Evolutionary conservation across 2,113 vertebrate genomes (phyloP).

Genomic region (Spizaetus ornatus): DNA sequence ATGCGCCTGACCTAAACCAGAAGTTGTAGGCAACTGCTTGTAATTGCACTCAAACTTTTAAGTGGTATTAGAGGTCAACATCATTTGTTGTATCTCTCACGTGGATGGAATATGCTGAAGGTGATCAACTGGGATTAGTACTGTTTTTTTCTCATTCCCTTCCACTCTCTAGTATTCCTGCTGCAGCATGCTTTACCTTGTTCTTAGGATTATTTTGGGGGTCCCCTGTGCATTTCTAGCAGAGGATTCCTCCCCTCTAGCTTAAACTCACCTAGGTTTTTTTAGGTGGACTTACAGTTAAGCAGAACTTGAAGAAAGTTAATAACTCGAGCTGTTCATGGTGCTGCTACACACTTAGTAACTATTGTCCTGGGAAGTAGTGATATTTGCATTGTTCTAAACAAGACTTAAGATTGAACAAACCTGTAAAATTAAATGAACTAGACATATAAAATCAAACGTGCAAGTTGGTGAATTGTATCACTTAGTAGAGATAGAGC

Average conservation of each 20-base stretch:
- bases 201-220: neutral
- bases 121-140: no score
- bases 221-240: rapidly evolving
- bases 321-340: neutral
- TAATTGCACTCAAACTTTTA: neutral
- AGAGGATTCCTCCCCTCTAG: neutral
- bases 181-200: neutral
- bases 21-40: rapidly evolving
- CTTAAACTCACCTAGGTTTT: neutral
- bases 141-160: neutral
- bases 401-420: neutral
- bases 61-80: neutral
- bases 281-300: neutral
- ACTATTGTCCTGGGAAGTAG: neutral
- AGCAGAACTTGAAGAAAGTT: neutral
- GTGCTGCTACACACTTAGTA: neutral
- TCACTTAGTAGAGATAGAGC: neutral
- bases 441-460: neutral
- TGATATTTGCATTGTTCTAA: neutral
- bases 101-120: neutral
- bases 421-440: neutral
- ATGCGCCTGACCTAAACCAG: neutral
- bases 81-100: rapidly evolving
- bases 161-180: neutral
- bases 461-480: neutral